A percentile compares a stretch with the other conserved stretches of the same genome.
These are phyloP conservation scores for Ferrisia virgata DNA, from an alignment of 2,888 invertebrate species.

Conservation along the genomic window DNA sequence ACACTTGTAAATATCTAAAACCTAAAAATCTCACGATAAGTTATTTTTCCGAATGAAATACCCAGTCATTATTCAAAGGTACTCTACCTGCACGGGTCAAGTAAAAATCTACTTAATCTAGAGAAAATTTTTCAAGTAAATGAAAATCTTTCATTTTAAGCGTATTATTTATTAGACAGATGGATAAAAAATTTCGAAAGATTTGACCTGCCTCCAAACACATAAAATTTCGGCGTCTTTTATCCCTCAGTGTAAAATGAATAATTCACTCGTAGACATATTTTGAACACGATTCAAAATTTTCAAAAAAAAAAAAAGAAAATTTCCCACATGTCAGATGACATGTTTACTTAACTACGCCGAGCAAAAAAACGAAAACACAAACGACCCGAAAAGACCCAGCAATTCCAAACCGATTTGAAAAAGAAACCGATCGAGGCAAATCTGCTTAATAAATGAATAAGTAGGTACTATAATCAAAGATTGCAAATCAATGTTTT, in stretches of 20 bases:
- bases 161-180: too few relatives aligned
- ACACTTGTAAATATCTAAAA: too few relatives aligned
- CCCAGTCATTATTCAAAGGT: too few relatives aligned
- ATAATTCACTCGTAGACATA: neutral
- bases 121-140: too few relatives aligned
- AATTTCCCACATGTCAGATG: neutral
- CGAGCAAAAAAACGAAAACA: too few relatives aligned
- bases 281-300: constrained; percentile 4
- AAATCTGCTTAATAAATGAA: too few relatives aligned
- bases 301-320: neutral
- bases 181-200: neutral
- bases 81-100: too few relatives aligned
- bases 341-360: neutral
- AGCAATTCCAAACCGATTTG: neutral
- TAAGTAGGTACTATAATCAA: too few relatives aligned
- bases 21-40: too few relatives aligned
- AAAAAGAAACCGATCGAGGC: neutral
- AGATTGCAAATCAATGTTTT: neutral
- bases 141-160: too few relatives aligned
- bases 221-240: neutral
- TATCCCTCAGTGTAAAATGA: neutral
- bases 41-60: too few relatives aligned
- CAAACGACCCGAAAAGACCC: neutral
- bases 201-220: neutral
- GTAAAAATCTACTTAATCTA: too few relatives aligned